Evolutionary conservation across 2,797 vertebrate genomes (phyloP).

Genomic region (Gymnoscopelus braueri): DNA sequence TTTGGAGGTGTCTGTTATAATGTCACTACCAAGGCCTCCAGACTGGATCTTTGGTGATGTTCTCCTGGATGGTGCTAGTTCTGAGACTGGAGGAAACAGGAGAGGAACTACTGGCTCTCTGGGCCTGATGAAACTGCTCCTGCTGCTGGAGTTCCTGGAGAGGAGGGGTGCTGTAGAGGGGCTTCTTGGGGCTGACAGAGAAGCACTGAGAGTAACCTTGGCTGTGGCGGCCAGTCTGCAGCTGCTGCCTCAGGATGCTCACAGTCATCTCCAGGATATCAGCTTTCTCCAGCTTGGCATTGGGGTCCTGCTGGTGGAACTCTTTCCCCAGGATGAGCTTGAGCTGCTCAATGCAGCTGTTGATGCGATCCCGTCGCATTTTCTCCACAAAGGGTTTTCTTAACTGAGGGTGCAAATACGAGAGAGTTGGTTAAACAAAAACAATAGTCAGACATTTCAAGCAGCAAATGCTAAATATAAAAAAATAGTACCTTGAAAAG

Average conservation of each 20-base stretch:
- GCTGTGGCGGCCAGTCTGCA: conserved; percentile 57
- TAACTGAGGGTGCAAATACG: conserved; percentile 70
- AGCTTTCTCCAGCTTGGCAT: conserved; percentile 85
- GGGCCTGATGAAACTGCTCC: conserved; percentile 55
- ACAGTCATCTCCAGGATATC: conserved; percentile 87
- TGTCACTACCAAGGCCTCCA: conserved; percentile 87
- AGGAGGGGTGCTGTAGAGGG: conserved; percentile 42
- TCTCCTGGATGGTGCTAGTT: conserved; percentile 24
- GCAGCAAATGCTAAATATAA: too few species aligned
- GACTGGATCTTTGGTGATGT: conserved; percentile 54
- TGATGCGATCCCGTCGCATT: conserved; percentile 85
- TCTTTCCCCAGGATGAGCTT: conserved; percentile 83
- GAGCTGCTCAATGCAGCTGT: conserved; percentile 85
- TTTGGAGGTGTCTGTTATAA: conserved; percentile 27
- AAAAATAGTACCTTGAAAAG: too few species aligned
- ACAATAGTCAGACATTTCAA: too few species aligned
- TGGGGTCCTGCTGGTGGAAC: conserved; percentile 79
- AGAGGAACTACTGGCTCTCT: conserved; percentile 50
- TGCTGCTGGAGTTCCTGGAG: conserved; percentile 68
- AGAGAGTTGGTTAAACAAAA: background rate
- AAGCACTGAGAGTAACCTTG: conserved; percentile 75
- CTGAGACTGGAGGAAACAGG: background rate
- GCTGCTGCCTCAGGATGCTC: conserved; percentile 81
- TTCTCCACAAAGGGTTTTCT: conserved; percentile 88
- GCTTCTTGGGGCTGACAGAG: conserved; percentile 62